Percentiles rank a stretch among this genome's conserved stretches.
These are phyloP conservation scores for Elysia chlorotica DNA, from an alignment of 1,140 invertebrate genomes.

Conservation along the genomic window DNA sequence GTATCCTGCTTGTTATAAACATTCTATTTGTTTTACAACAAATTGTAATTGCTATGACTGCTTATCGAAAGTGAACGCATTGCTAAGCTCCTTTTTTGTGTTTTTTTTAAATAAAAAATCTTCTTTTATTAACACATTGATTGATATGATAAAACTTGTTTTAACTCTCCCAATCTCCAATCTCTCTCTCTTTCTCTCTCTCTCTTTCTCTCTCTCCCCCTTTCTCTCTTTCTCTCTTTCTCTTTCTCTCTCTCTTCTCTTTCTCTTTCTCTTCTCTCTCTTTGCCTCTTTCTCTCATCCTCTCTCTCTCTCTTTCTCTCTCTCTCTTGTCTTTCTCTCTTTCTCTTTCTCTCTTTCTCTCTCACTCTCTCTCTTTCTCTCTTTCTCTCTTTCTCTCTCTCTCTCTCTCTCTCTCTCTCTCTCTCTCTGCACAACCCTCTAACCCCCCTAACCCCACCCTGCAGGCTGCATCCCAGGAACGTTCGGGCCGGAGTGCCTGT, in stretches of 20 bases:
- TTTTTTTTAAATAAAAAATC: too few relatives aligned
- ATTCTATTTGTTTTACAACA: too few relatives aligned
- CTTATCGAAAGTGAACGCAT: too few relatives aligned
- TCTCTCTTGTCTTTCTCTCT: not conserved
- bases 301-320: not conserved
- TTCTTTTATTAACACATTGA: too few relatives aligned
- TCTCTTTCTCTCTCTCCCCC: not conserved
- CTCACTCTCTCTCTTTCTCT: conserved; percentile 2
- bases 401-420: not conserved
- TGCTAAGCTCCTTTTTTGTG: too few relatives aligned
- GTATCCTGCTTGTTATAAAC: too few relatives aligned
- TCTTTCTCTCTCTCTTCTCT: conserved; percentile 14
- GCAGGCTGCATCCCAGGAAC: conserved; percentile 53
- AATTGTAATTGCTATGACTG: too few relatives aligned
- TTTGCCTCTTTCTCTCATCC: conserved; percentile 3
- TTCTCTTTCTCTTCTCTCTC: conserved; percentile 16
- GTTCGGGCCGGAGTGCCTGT: conserved; percentile 57
- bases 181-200: not conserved
- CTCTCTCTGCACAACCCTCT: too few relatives aligned
- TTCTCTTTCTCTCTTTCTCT: conserved; percentile 2
- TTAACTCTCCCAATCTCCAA: too few relatives aligned
- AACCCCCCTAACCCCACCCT: conserved; percentile 6
- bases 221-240: not conserved
- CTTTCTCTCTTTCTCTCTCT: conserved; percentile 4
- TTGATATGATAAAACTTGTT: too few relatives aligned